phyloP scores from a whole-genome alignment of 2,888 invertebrate species.

The Euzophera pinguis region DNA sequence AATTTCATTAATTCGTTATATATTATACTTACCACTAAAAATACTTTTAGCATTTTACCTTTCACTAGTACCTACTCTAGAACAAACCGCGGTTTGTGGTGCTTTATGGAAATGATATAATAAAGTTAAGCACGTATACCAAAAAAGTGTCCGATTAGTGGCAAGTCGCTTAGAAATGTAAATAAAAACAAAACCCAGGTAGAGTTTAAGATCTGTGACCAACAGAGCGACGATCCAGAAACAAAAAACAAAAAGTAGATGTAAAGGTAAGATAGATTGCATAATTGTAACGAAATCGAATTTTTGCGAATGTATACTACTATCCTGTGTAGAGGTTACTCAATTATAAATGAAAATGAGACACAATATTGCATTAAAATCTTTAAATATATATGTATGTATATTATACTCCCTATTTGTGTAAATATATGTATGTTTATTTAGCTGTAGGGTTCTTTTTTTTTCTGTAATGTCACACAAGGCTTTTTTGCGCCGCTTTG shows the following conservation, averaged over 20 bases:
- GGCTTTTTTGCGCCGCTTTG: too few relatives aligned
- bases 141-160: neutral
- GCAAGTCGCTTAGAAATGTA: neutral
- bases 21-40: neutral
- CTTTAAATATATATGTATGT: too few relatives aligned
- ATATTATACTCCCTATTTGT: too few relatives aligned
- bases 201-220: neutral
- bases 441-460: too few relatives aligned
- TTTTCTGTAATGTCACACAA: too few relatives aligned
- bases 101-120: conserved; percentile 4
- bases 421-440: too few relatives aligned
- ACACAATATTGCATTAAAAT: too few relatives aligned
- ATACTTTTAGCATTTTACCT: neutral
- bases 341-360: too few relatives aligned
- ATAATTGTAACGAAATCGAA: conserved; percentile 45
- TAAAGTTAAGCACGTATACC: conserved; percentile 2
- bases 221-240: neutral
- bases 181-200: conserved; percentile 5
- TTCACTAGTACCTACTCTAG: neutral
- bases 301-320: conserved; percentile 20
- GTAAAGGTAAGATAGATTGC: conserved; percentile 35
- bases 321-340: too few relatives aligned
- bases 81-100: neutral
- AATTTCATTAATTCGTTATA: too few relatives aligned
- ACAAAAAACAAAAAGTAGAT: conserved; percentile 28